Percentiles rank a stretch among this genome's conserved stretches.
These are phyloP conservation scores for Myopa tessellatipennis DNA, from an alignment of 2,888 invertebrate species.

Conservation along the genomic window DNA sequence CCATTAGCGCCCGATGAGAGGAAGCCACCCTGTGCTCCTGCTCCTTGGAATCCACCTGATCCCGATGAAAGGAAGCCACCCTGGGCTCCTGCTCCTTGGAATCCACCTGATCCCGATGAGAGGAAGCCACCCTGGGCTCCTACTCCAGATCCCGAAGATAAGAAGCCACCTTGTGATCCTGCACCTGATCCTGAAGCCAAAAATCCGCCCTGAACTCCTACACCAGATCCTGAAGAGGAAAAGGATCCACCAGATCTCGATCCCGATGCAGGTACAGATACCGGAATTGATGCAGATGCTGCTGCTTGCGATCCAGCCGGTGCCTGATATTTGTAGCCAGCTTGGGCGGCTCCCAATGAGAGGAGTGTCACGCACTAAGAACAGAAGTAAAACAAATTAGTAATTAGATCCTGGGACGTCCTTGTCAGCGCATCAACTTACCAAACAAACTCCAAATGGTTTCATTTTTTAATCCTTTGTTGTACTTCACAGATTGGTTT, in stretches of 20 bases:
- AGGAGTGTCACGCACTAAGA: constrained; percentile 52
- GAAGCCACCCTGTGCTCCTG: no score
- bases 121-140: neutral
- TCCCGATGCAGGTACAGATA: neutral
- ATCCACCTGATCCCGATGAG: neutral
- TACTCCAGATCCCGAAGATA: neutral
- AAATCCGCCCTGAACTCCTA: no score
- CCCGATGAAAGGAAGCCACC: neutral
- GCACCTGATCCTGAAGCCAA: neutral
- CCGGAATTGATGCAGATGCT: neutral
- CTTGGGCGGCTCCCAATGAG: constrained; percentile 51
- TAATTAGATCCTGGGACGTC: neutral
- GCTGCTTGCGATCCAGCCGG: constrained; percentile 23
- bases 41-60: neutral
- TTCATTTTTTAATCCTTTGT: constrained; percentile 53
- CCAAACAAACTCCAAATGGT: constrained; percentile 54
- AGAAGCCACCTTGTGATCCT: no score
- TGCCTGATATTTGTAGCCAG: constrained; percentile 58
- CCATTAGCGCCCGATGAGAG: neutral
- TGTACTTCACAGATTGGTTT: neutral
- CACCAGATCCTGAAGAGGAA: neutral
- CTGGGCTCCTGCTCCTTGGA: no score
- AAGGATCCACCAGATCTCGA: neutral
- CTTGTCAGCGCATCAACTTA: constrained; percentile 45
- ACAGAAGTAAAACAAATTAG: neutral